Base-by-base conservation (phyloP, 2,888 invertebrate genomes). In the Endotricha flammealis region DNA sequence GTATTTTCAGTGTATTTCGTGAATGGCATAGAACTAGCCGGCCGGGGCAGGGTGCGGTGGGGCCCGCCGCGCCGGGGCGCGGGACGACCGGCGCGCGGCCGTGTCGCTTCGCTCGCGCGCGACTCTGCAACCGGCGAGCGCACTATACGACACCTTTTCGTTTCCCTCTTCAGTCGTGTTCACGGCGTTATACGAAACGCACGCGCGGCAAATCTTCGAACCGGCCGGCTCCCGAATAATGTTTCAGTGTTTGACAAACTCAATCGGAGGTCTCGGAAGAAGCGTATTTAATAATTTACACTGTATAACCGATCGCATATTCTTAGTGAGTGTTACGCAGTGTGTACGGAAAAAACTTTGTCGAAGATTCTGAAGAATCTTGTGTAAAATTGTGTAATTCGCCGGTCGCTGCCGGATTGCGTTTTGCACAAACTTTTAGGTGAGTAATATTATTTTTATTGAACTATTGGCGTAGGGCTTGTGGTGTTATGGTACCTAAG, bases 281-380 rank as follows among this genome's bases (percentile, higher is more conserved):
- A 85, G 86, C 71, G 74, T 75, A 66, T 68, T 77, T 73, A 78
- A 77, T 75, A 82, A 80, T 85, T 77, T 82, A 81, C 83, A 80
- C 81, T 78, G 81, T 82, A 75, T 72, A 78, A 75, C 76, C 75
- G 77, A 76, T 71, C 78, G 80, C 83, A 85, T 82, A 83, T 83
- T 85, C 76, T 83, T 82, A 87, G 87, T 87, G 86, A 82, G 83
- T 86, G 86, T 86, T 74, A 83, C 86, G 72, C 87, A 86, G 83
- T 87, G 87, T 79, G 87, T 87, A 78, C 78, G 87, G 64, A 87
- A 86, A 87, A 87, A 87, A 87, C 86, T 86, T 86, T 77, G 76
- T 82, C 83, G 83, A 78, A 85, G 83, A 87, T 86, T 86, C 80
- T 87, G 80, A 87, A 86, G 81, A 83, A 81, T 83, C 78, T 83